Evolutionary conservation across 2,888 invertebrate species (phyloP), one percentile per base, ranked within the genome.

Genomic region (Dryomyza anilis): DNA sequence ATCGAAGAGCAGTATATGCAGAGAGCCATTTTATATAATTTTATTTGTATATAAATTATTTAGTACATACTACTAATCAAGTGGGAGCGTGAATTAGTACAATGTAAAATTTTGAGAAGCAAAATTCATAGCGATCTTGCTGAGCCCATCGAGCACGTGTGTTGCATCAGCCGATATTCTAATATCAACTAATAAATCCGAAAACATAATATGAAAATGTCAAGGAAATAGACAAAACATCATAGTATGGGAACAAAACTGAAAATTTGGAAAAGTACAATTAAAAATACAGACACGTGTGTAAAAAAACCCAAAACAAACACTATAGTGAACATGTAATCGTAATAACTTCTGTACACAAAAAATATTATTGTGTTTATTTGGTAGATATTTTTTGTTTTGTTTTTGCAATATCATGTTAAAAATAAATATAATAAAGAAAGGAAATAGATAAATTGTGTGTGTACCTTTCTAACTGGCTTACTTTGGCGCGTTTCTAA

Each of bases 81-180:
- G n/a, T n/a, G n/a, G n/a, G n/a, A n/a, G n/a, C n/a, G n/a, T n/a
- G n/a, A n/a, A n/a, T n/a, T n/a, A n/a, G n/a, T n/a, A n/a, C n/a
- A n/a, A n/a, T n/a, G n/a, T n/a, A n/a, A n/a, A n/a, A n/a, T n/a
- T n/a, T n/a, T n/a, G n/a, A n/a, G n/a, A n/a, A n/a, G n/a, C n/a
- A n/a, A n/a, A n/a, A n/a, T n/a, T n/a, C n/a, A n/a, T n/a, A 16
- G 19, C 16, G 12, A 25, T 16, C 23, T 45, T 21, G 16, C 25
- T 61, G 36, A 61, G n/a, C 27, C n/a, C 27, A 61, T 10, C 33
- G n/a, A 33, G 16, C 56, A 63, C 63, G 56, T 63, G 46, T 39
- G 19, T 56, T 63, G 63, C 63, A 48, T 63, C 63, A 56, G 56
- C 36, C 63, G 23, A 57, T 27, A 27, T 43, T 16, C 21, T 39